phyloP scores from a whole-genome alignment of 2,113 vertebrate species.

The Sinosuthora webbiana region DNA sequence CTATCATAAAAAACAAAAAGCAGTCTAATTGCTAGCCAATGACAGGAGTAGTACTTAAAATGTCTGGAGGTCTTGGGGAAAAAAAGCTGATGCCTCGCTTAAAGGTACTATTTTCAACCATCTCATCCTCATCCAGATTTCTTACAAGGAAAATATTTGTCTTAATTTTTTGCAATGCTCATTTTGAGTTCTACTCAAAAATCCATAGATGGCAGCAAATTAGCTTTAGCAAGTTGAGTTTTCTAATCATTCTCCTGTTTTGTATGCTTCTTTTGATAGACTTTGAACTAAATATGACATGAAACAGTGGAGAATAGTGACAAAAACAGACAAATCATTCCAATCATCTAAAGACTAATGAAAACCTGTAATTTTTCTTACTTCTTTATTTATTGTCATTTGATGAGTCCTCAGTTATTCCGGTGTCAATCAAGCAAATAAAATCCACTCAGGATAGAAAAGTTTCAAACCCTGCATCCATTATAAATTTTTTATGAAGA shows the following conservation, averaged over 20 bases:
- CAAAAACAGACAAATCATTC: not conserved
- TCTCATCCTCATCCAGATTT: not conserved
- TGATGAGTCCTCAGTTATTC: not conserved
- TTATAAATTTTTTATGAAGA: not conserved
- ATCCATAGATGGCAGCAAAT: constrained; percentile 15
- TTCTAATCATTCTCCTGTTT: not conserved
- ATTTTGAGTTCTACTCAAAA: not conserved
- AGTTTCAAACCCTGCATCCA: not conserved
- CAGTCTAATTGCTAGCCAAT: not conserved
- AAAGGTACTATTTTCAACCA: not conserved
- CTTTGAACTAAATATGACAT: not conserved
- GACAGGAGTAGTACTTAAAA: not conserved
- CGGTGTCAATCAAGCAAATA: not conserved
- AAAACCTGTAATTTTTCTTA: not conserved
- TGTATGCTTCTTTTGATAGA: not conserved
- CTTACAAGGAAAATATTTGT: not conserved
- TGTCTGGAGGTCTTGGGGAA: not conserved
- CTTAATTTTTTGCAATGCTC: not conserved
- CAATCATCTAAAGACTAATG: not conserved
- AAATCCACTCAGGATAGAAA: not conserved
- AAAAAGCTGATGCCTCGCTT: not conserved
- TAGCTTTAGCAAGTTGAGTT: not conserved
- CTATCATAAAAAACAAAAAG: not conserved
- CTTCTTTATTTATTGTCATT: not conserved
- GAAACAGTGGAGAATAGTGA: not conserved